A percentile compares a stretch with the other conserved stretches of the same genome.
Evolutionary conservation across 1,140 invertebrate species (phyloP).

Genomic region (Neelides sp.): DNA sequence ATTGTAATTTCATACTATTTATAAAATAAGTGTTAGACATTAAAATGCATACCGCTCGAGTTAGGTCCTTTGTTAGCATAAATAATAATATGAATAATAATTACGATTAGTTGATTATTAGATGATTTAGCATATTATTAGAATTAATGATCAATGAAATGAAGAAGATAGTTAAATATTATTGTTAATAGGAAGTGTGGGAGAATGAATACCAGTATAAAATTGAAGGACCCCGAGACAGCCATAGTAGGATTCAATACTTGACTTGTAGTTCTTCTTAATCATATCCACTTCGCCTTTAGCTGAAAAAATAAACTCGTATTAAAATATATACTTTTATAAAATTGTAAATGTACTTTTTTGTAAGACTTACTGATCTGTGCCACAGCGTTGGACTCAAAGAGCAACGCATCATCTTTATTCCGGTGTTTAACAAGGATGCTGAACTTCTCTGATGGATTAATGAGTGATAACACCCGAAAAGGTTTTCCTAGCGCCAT

Average conservation of each 20-base stretch:
- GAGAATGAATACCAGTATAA: conserved; percentile 47
- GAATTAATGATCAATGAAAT: neutral
- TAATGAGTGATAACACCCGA: conserved; percentile 74
- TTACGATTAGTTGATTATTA: neutral
- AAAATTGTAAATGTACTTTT: neutral
- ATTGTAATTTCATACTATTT: too few relatives aligned
- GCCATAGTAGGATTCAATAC: conserved; percentile 75
- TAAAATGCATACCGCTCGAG: conserved; percentile 1
- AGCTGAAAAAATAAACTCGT: conserved; percentile 37
- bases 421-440: conserved; percentile 75
- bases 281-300: conserved; percentile 73
- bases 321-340: neutral
- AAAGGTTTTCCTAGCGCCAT: conserved; percentile 91
- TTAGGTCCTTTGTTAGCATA: conserved; percentile 11
- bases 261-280: conserved; percentile 71
- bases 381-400: conserved; percentile 79
- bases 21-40: neutral
- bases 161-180: neutral
- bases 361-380: conserved; percentile 53
- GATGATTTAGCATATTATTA: too few relatives aligned
- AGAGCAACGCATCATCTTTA: conserved; percentile 70
- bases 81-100: conserved; percentile 3
- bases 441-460: conserved; percentile 72
- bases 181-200: neutral
- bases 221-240: conserved; percentile 80